These are phyloP conservation scores for Tachystola acroxantha DNA, from an alignment of 2,888 invertebrate species.

Conservation along the genomic window DNA sequence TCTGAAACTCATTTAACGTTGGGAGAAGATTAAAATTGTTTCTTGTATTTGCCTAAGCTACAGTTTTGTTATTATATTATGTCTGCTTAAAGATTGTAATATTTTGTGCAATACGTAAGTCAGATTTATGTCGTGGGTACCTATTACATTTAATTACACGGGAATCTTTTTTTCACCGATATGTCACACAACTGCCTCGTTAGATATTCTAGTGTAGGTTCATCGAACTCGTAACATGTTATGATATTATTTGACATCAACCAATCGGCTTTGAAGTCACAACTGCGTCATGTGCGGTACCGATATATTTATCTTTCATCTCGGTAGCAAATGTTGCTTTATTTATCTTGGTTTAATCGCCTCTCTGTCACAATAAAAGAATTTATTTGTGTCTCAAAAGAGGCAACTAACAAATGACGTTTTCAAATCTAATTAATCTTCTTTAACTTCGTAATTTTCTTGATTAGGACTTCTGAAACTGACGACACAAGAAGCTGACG, in stretches of 20 bases:
- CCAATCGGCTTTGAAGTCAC: conserved; percentile 10
- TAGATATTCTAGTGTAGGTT: conserved; percentile 4
- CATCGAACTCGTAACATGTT: conserved; percentile 7
- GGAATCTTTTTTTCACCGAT: too few species aligned
- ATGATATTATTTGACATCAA: conserved; percentile 9
- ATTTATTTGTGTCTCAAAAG: conserved; percentile 2
- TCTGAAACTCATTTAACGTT: too few species aligned
- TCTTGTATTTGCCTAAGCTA: too few species aligned
- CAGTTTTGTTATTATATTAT: too few species aligned
- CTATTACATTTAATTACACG: background rate
- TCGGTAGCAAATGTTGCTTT: background rate
- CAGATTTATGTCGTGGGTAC: background rate
- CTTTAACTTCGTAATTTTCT: too few species aligned
- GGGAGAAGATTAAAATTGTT: too few species aligned
- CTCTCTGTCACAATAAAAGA: conserved; percentile 6
- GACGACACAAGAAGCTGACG: too few species aligned
- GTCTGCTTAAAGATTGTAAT: too few species aligned
- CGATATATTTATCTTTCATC: conserved; percentile 6
- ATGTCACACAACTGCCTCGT: too few species aligned
- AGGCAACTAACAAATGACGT: background rate
- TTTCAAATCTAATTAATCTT: too few species aligned
- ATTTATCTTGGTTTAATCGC: conserved; percentile 2
- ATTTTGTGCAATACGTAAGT: too few species aligned
- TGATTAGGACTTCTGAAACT: too few species aligned
- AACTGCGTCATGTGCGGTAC: conserved; percentile 6